These are phyloP conservation scores for Cephus sareptanus DNA, from an alignment of 2,888 invertebrate genomes.

Conservation along the genomic window DNA sequence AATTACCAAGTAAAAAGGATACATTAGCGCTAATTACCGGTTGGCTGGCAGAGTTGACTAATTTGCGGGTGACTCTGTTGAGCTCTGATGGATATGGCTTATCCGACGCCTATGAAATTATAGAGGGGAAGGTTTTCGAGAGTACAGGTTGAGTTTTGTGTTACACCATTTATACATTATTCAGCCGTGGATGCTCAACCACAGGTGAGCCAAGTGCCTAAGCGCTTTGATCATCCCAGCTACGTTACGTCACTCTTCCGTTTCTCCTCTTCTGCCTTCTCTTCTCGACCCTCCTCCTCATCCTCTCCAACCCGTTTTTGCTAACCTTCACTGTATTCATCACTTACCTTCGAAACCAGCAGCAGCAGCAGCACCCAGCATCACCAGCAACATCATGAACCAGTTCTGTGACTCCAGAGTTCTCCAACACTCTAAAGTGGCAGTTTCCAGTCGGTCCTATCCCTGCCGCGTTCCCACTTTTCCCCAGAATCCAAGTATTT, in stretches of 20 bases:
- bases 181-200: slow-evolving; percentile 24
- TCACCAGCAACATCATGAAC: not conserved
- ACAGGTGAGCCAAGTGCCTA: slow-evolving; percentile 21
- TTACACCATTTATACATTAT: slow-evolving; percentile 32
- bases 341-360: not conserved
- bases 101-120: not conserved
- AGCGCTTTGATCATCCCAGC: slow-evolving; percentile 24
- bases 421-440: not conserved
- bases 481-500: not conserved
- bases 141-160: slow-evolving; percentile 11
- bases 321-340: not conserved
- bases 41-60: slow-evolving; percentile 1
- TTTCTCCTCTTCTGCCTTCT: not conserved
- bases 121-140: not conserved
- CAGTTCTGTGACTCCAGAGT: not conserved
- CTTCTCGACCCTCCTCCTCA: not conserved
- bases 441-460: not conserved
- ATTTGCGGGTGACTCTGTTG: not conserved
- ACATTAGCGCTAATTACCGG: not conserved
- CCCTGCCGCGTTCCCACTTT: not conserved
- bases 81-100: not conserved
- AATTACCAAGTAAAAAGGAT: not conserved
- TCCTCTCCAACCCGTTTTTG: not conserved
- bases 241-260: slow-evolving; percentile 8
- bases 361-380: not conserved